phyloP scores from a whole-genome alignment of 2,888 invertebrate genomes.

The Drosophila quasianomalipes region DNA sequence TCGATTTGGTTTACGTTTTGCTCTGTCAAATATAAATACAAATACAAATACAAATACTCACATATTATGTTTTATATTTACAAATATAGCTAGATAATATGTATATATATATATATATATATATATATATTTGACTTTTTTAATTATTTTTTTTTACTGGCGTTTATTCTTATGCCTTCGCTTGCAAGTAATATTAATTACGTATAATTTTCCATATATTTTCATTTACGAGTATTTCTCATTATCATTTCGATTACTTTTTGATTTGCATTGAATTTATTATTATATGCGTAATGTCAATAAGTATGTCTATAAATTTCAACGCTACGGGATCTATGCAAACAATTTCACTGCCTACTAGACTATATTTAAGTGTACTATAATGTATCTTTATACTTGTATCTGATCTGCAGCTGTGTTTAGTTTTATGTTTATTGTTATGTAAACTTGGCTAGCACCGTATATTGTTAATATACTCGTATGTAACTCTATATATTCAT shows the following conservation, averaged over 20 bases:
- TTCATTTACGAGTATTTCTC: slow-evolving; percentile 28
- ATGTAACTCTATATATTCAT: slow-evolving; percentile 25
- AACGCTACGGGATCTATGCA: slow-evolving; percentile 61
- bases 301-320: slow-evolving; percentile 9
- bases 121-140: background rate
- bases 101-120: background rate
- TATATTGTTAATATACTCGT: slow-evolving; percentile 52
- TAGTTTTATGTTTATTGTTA: slow-evolving; percentile 29
- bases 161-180: slow-evolving; percentile 25
- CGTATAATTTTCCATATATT: slow-evolving; percentile 52
- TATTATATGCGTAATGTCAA: slow-evolving; percentile 4
- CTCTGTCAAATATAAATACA: slow-evolving; percentile 37
- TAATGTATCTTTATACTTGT: slow-evolving; percentile 21
- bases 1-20: slow-evolving; percentile 45
- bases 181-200: slow-evolving; percentile 68
- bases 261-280: slow-evolving; percentile 1
- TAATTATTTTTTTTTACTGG: background rate
- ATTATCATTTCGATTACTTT: slow-evolving; percentile 24
- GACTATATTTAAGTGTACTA: slow-evolving; percentile 29
- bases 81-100: slow-evolving; percentile 41
- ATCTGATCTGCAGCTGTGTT: slow-evolving; percentile 24
- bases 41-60: slow-evolving; percentile 26
- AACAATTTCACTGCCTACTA: slow-evolving; percentile 67
- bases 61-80: slow-evolving; percentile 44
- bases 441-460: slow-evolving; percentile 71